Evolutionary conservation across 2,888 invertebrate genomes (phyloP).

Genomic region (Aphodius granarius): DNA sequence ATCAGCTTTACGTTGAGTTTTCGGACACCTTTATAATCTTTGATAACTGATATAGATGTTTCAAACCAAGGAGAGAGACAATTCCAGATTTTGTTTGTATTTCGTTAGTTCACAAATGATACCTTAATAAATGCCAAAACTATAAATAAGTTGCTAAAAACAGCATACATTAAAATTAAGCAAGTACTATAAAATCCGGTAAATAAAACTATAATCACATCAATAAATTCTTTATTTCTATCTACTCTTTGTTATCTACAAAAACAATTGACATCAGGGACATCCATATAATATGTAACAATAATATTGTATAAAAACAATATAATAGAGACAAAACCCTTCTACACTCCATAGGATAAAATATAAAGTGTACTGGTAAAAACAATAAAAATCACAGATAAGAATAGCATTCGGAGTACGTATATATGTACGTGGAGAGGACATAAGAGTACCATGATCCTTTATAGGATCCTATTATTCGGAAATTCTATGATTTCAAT

Average conservation of each 20-base stretch:
- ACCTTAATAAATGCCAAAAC: too few species aligned
- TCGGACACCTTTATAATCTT: too few species aligned
- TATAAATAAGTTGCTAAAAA: too few species aligned
- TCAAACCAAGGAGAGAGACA: too few species aligned
- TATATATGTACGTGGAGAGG: too few species aligned
- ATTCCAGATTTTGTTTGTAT: too few species aligned
- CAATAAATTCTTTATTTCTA: background rate
- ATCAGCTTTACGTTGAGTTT: too few species aligned
- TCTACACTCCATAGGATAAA: background rate
- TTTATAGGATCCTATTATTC: too few species aligned
- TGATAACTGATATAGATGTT: too few species aligned
- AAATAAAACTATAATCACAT: background rate
- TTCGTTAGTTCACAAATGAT: too few species aligned
- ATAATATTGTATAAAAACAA: background rate
- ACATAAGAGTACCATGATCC: background rate
- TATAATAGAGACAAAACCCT: background rate
- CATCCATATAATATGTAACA: background rate
- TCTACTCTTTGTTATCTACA: background rate
- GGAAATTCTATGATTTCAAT: background rate
- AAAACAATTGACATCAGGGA: background rate
- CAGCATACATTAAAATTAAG: too few species aligned
- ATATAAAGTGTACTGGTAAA: background rate
- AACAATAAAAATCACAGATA: background rate
- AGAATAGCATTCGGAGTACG: background rate
- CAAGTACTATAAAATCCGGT: too few species aligned